Percentiles rank a stretch among this genome's conserved stretches.
These are phyloP conservation scores for Silurus lanzhouensis DNA, from an alignment of 2,797 vertebrate species.

Conservation along the genomic window DNA sequence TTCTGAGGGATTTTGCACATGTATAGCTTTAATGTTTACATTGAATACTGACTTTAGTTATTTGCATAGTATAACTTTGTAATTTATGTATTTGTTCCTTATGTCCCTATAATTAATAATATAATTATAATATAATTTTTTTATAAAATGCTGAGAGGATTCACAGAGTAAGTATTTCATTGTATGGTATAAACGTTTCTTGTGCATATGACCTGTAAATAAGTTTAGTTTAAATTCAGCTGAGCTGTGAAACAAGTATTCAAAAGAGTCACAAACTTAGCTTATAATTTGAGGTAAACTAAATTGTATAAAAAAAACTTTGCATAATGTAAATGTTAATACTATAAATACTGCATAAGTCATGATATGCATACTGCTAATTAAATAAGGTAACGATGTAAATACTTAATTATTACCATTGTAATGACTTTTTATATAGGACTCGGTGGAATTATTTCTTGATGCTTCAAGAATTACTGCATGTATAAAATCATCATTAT, in stretches of 20 bases:
- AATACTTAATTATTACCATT: neutral
- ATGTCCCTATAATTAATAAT: no score
- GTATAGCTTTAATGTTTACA: no score
- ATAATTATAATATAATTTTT: no score
- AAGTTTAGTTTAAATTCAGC: neutral
- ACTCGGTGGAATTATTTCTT: neutral
- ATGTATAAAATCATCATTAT: neutral
- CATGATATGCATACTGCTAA: neutral
- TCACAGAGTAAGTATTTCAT: no score
- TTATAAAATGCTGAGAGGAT: no score
- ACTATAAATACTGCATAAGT: neutral
- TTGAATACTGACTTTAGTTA: no score
- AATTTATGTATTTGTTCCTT: no score
- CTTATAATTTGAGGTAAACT: neutral
- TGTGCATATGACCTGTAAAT: no score
- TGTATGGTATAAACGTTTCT: no score
- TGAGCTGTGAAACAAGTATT: neutral
- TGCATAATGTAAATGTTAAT: neutral
- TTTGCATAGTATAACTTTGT: no score
- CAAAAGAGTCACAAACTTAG: neutral
- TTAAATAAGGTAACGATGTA: neutral
- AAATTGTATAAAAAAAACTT: neutral
- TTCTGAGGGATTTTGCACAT: no score
- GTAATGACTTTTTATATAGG: neutral
- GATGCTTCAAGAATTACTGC: neutral